These are phyloP conservation scores for Probaryconus sp. DNA, from an alignment of 1,140 invertebrate species.

Conservation along the genomic window DNA sequence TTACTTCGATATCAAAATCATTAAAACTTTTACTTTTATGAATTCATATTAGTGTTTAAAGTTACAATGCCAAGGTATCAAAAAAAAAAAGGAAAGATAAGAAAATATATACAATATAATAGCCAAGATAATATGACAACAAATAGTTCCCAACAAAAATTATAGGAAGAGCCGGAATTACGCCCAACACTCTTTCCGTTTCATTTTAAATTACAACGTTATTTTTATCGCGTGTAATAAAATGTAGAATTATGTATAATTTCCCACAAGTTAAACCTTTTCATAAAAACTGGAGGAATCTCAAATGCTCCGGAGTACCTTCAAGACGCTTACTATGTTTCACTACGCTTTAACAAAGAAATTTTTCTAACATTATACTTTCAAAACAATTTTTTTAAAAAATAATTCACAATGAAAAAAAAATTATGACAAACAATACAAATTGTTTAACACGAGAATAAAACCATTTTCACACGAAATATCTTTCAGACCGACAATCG, in stretches of 20 bases:
- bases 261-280: conserved; percentile 17
- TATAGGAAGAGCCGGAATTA: conserved; percentile 35
- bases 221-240: conserved; percentile 5
- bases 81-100: conserved; percentile 24
- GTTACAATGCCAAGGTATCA: conserved; percentile 5
- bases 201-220: conserved; percentile 29
- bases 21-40: background rate
- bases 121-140: conserved; percentile 30
- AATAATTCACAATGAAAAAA: no score
- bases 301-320: no score
- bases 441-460: no score
- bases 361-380: no score
- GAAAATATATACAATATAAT: conserved; percentile 33
- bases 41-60: conserved; percentile 15
- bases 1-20: no score
- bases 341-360: no score
- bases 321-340: no score
- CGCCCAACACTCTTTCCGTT: conserved; percentile 31
- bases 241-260: conserved; percentile 35
- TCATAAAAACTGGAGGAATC: no score
- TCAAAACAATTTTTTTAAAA: no score
- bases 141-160: conserved; percentile 38
- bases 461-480: no score
- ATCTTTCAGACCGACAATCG: no score
- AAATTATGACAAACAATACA: no score